phyloP scores from a whole-genome alignment of 2,113 vertebrate species.

The Nyctibius bracteatus region DNA sequence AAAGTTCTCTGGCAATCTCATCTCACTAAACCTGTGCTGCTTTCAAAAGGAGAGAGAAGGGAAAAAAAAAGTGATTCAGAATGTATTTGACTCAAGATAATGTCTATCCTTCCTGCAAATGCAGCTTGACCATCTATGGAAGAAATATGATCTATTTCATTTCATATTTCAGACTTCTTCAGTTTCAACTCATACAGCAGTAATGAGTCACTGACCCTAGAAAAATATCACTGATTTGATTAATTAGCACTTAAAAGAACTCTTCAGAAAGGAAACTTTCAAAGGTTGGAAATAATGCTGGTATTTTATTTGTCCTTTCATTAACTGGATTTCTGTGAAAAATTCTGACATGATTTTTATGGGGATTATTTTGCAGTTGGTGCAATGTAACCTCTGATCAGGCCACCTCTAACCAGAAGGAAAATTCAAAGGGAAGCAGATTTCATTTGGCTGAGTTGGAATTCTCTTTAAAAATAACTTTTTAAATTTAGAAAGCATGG shows the following conservation, averaged over 20 bases:
- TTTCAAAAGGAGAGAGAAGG: neutral
- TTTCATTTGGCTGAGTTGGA: neutral
- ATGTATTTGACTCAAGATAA: neutral
- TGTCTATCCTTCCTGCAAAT: neutral
- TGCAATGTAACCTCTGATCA: neutral
- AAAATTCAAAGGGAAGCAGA: neutral
- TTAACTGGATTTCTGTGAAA: neutral
- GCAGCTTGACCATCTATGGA: constrained; percentile 41
- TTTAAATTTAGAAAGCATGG: neutral
- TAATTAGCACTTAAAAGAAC: constrained; percentile 49
- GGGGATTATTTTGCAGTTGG: neutral
- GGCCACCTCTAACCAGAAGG: neutral
- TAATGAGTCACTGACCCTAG: constrained; percentile 52
- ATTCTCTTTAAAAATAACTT: neutral
- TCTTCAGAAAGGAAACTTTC: constrained; percentile 28
- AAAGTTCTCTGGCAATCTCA: neutral
- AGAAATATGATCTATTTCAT: constrained; percentile 42
- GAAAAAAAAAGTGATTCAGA: neutral
- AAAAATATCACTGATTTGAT: constrained; percentile 63
- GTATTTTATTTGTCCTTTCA: constrained; percentile 46
- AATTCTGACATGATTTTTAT: neutral
- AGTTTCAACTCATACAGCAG: neutral
- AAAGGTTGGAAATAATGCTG: constrained; percentile 36
- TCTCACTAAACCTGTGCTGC: neutral
- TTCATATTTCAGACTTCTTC: constrained; percentile 10